Base-by-base conservation (phyloP, 1,140 invertebrate species). In the Akabosia matsudoensis region DNA sequence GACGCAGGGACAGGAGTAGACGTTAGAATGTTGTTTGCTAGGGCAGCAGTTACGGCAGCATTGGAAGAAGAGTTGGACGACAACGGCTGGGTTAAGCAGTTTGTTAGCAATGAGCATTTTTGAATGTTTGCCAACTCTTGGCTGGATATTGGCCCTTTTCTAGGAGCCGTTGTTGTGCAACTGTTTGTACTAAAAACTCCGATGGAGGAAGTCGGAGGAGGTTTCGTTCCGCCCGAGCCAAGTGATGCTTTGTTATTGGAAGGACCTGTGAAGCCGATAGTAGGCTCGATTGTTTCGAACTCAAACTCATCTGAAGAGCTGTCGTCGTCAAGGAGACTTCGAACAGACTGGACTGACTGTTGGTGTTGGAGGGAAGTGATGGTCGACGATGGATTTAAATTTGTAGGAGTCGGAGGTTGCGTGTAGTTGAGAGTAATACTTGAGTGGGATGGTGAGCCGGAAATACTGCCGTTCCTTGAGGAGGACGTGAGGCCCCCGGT, bases 221-320 rank as follows among this genome's bases (percentile, higher is more conserved):
- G 10, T 22, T 28, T 33, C 33, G 31, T 52, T 71, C 52, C 7
- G 7, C 7, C 37, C 37, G 37, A n/a, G n/a, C n/a, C n/a, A n/a
- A n/a, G n/a, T n/a, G 37, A 45, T 45, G 37, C 7, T 45, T 45
- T 75, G 30, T 24, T 75, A 33, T 2, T 18, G 14, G 54, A 56
- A 30, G 61, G 61, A 13, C 61, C 61, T 28, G 28, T 26, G 56
- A 80, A 77, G 28, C 75, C 70, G 33, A 81, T 81, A 7, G 76
- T 81, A 13, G 80, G 80, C 45, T 81, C 76, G 70, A 81, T 78
- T 16, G 78, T 26, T 75, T 81, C 80, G 73, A 81, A 81, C 30
- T 81, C 80, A 54, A 72, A 71, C 34, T 79, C 78, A 73, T 78
- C 76, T 1, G 78, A 79, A 31, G 74, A 76, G 56, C 76, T 78